Percentiles rank a stretch among this genome's conserved stretches.
Evolutionary conservation across 2,113 vertebrate genomes (phyloP).

Genomic region (Neogale vison): DNA sequence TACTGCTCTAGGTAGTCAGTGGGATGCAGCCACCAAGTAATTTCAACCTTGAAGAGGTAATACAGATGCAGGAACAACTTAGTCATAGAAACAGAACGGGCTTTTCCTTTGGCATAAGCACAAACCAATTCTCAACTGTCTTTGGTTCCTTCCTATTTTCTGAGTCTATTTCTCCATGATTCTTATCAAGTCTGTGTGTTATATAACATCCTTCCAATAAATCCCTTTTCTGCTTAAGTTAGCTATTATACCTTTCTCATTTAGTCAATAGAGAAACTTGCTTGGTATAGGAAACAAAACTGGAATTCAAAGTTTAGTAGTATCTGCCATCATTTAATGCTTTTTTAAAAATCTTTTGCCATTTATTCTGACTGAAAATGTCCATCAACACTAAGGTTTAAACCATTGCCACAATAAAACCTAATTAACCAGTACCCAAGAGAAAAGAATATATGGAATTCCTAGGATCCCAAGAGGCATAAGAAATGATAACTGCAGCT

Average conservation of each 20-base stretch:
- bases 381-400: neutral
- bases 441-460: neutral
- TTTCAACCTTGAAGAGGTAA: neutral
- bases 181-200: neutral
- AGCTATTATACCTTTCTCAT: neutral
- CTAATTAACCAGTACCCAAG: neutral
- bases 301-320: neutral
- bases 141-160: neutral
- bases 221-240: neutral
- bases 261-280: neutral
- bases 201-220: neutral
- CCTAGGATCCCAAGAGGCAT: neutral
- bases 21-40: neutral
- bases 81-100: neutral
- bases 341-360: neutral
- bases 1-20: neutral
- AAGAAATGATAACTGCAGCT: neutral
- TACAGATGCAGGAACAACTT: neutral
- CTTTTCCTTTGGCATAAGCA: neutral
- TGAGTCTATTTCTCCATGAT: neutral
- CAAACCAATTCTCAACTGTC: neutral
- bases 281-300: neutral
- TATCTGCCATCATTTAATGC: neutral
- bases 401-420: neutral
- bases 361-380: constrained; percentile 24